A percentile compares a stretch with the other conserved stretches of the same genome.
phyloP scores from a whole-genome alignment of 2,113 vertebrate genomes.

The Phoenicopterus ruber region DNA sequence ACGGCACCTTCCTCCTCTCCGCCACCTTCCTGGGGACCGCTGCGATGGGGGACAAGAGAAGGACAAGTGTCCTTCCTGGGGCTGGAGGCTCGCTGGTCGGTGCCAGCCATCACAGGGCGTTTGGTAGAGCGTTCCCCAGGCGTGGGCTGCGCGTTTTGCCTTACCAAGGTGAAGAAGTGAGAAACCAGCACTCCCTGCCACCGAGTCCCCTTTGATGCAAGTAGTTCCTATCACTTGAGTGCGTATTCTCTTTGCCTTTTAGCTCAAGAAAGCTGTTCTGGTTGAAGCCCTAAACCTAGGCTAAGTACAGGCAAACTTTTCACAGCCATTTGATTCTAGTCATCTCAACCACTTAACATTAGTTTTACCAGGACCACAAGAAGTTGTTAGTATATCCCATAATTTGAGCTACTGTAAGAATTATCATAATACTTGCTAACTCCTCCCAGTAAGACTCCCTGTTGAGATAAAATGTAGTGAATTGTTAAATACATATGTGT shows the following conservation, averaged over 20 bases:
- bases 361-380: not conserved
- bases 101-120: accelerated
- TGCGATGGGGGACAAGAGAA: no score
- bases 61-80: not conserved
- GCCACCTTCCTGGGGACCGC: accelerated
- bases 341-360: not conserved
- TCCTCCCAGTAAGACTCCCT: not conserved
- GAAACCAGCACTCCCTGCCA: not conserved
- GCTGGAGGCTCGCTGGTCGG: not conserved
- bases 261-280: not conserved
- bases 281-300: not conserved
- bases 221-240: not conserved
- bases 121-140: not conserved
- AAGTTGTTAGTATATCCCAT: not conserved
- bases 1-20: not conserved
- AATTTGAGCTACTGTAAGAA: not conserved
- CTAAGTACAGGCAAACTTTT: not conserved
- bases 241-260: not conserved
- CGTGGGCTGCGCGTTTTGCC: not conserved
- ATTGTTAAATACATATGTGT: not conserved
- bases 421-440: not conserved
- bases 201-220: not conserved
- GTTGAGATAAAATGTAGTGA: not conserved
- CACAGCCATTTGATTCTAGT: not conserved
- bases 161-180: not conserved